Conservation (phyloP, 2,797 vertebrate genomes). For the Pempheris klunzingeri region DNA sequence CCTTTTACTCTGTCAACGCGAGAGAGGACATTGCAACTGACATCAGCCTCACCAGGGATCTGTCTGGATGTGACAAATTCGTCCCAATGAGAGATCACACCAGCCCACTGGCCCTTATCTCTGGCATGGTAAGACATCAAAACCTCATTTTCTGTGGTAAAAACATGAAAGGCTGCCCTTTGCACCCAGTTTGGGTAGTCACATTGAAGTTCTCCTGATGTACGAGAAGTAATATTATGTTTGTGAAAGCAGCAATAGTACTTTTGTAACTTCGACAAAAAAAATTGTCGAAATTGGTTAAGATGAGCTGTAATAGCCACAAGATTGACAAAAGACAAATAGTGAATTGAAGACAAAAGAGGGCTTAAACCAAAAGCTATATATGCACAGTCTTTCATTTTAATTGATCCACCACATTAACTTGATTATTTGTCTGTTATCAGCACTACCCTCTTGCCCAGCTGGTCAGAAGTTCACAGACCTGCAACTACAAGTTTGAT, state of each 20-base stretch:
- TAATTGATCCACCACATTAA: not conserved
- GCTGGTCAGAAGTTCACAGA: slow-evolving; percentile 91
- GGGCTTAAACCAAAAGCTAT: too few relatives aligned
- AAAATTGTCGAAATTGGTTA: not conserved
- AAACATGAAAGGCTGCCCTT: not conserved
- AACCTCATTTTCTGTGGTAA: not conserved
- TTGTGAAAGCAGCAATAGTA: not conserved
- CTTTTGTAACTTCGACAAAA: not conserved
- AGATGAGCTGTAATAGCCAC: not conserved
- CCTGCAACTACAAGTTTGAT: slow-evolving; percentile 93
- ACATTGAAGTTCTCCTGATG: not conserved
- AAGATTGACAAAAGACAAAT: too few relatives aligned
- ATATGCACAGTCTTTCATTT: too few relatives aligned
- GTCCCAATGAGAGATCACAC: slow-evolving; percentile 86
- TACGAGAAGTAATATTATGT: not conserved
- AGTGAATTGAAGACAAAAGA: not conserved
- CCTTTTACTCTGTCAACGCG: slow-evolving; percentile 81
- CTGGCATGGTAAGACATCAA: slow-evolving; percentile 87
- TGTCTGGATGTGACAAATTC: slow-evolving; percentile 91
- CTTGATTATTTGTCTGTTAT: slow-evolving; percentile 27
- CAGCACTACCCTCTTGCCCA: slow-evolving; percentile 88
- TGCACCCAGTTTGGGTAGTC: not conserved
- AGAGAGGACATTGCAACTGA: slow-evolving; percentile 88
- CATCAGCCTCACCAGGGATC: slow-evolving; percentile 88
- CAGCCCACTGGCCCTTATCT: slow-evolving; percentile 93